A percentile compares a stretch with the other conserved stretches of the same genome.
These are phyloP conservation scores for Leptocoma aspasia DNA, from an alignment of 2,113 vertebrate species.

Conservation along the genomic window DNA sequence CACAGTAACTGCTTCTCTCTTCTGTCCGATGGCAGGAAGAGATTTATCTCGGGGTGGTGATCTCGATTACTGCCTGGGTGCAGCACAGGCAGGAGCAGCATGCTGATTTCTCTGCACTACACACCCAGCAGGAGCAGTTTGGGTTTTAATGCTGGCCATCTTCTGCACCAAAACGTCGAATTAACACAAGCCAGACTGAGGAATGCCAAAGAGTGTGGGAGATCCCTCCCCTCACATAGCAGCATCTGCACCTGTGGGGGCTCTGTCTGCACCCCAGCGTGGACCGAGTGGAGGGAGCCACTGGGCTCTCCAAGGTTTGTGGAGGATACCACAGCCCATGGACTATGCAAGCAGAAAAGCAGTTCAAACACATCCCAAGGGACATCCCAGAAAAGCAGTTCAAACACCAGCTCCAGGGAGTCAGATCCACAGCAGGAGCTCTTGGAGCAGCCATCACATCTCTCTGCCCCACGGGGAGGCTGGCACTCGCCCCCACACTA, in stretches of 20 bases:
- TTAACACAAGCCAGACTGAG: background rate
- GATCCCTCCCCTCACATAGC: background rate
- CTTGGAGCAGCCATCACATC: background rate
- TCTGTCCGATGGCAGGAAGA: background rate
- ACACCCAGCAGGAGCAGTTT: background rate
- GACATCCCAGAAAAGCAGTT: background rate
- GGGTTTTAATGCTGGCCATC: background rate
- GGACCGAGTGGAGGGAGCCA: accelerated
- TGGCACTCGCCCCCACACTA: background rate
- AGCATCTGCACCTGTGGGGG: background rate
- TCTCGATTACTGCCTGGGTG: background rate
- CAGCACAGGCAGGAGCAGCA: background rate
- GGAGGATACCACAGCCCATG: background rate
- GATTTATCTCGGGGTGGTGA: constrained; percentile 35
- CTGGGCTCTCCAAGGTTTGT: background rate
- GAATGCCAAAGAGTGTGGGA: background rate
- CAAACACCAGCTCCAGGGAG: background rate
- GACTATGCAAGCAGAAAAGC: background rate
- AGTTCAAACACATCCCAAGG: background rate
- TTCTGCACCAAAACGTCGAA: background rate
- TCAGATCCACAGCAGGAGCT: background rate
- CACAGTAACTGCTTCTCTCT: background rate
- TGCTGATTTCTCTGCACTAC: constrained; percentile 1
- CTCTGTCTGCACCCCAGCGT: background rate
- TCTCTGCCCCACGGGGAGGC: background rate